A percentile compares a stretch with the other conserved stretches of the same genome.
Evolutionary conservation across 2,888 invertebrate species (phyloP).

Genomic region (Entomobrya multifasciata): DNA sequence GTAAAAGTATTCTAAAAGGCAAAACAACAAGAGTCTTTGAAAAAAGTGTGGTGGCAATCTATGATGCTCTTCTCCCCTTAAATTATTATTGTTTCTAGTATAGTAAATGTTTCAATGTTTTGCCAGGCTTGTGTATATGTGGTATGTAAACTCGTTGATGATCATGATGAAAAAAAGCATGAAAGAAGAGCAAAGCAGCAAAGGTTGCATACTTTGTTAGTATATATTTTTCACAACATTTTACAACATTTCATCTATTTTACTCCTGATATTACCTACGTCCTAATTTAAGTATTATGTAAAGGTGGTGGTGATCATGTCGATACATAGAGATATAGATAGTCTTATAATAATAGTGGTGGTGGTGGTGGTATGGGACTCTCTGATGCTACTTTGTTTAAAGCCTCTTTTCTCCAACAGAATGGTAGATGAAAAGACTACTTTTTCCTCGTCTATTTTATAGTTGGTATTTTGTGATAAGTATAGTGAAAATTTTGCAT

Average conservation of each 20-base stretch:
- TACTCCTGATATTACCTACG: not conserved
- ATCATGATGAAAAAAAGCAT: constrained; percentile 7
- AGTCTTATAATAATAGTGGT: no score
- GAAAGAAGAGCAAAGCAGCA: not conserved
- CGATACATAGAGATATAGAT: no score
- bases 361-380: not conserved
- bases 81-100: constrained; percentile 24
- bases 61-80: not conserved
- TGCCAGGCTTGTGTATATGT: not conserved
- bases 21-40: constrained; percentile 6
- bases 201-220: not conserved
- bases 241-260: not conserved
- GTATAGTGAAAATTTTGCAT: constrained; percentile 66
- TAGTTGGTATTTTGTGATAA: constrained; percentile 50
- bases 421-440: not conserved
- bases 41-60: not conserved
- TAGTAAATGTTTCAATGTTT: not conserved
- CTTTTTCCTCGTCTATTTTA: not conserved
- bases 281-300: not conserved
- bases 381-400: no score
- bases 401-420: not conserved
- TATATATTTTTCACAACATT: constrained; percentile 1
- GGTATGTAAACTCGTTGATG: constrained; percentile 20
- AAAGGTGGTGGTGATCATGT: not conserved
- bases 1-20: not conserved